Conservation (phyloP, 2,888 invertebrate species). For the Melieria picta region DNA sequence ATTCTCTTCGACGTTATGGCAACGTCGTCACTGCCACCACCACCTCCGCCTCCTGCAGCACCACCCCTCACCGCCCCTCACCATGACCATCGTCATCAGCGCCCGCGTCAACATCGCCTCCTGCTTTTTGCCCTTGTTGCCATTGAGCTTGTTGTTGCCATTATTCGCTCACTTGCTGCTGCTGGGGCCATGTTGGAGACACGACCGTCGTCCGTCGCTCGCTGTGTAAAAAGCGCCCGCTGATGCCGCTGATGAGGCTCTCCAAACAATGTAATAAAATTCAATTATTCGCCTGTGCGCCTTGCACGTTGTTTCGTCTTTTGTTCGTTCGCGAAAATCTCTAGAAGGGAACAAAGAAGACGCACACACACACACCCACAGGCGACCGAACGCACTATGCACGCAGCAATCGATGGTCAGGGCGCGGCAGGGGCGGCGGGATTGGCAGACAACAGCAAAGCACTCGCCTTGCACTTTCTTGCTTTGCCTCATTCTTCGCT, state of each 20-base stretch:
- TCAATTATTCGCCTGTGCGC: constrained; percentile 65
- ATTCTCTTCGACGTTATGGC: constrained; percentile 58
- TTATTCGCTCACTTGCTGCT: constrained; percentile 17
- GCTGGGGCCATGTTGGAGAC: constrained; percentile 25
- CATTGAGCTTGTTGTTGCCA: constrained; percentile 18
- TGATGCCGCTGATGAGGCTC: constrained; percentile 36
- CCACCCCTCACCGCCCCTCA: constrained; percentile 25
- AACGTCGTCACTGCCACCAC: constrained; percentile 28
- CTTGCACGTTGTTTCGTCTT: constrained; percentile 62
- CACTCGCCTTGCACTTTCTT: constrained; percentile 38
- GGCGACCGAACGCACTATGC: not conserved
- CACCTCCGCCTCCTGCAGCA: constrained; percentile 32
- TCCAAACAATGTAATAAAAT: constrained; percentile 66
- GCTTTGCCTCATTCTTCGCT: constrained; percentile 8
- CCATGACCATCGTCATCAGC: not conserved
- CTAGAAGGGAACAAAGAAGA: constrained; percentile 4
- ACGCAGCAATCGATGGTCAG: constrained; percentile 17
- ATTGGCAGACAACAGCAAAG: constrained; percentile 1
- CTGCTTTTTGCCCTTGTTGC: constrained; percentile 23
- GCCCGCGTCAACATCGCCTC: not conserved
- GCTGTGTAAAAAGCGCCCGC: constrained; percentile 17
- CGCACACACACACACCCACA: constrained; percentile 17
- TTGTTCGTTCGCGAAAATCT: constrained; percentile 43
- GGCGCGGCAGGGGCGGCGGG: constrained; percentile 9
- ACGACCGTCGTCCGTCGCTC: constrained; percentile 31